Evolutionary conservation across 2,888 invertebrate genomes (phyloP), one percentile per base, ranked within the genome.

Genomic region (Watsonalla cultraria): DNA sequence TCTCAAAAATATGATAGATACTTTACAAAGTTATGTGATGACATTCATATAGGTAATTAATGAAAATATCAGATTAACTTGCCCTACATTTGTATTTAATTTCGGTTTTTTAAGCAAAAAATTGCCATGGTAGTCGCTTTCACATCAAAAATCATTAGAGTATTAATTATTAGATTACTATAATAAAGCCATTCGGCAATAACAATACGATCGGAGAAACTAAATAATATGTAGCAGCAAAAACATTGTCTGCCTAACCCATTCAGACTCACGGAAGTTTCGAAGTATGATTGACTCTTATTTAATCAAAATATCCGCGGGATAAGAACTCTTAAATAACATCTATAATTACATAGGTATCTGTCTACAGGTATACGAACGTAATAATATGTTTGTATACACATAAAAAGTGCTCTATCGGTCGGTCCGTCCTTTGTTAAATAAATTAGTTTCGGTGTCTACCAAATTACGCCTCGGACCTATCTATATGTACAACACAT

Each of bases 381-480:
- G 48, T 63, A 76, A 79, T 80, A 82, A 85, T 84, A 79, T 87
- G 78, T 87, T 88, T 87, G 86, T 88, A 85, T 80, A 85, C 76
- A 71, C 70, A 88, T 84, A 90, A 90, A 90, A 90, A 90, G 76
- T 82, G 81, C 70, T 85, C 83, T 89, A 88, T 87, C 88, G 80
- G 84, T 83, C 86, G 86, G 86, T 72, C 84, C 78, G 80, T 84
- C 88, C 89, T 91, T 91, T 91, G 91, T 91, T 87, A 90, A 90
- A 89, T 90, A 91, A 91, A 91, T 91, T 91, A 90, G 91, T 85
- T 90, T 90, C 91, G 91, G 91, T 91, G 88, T 91, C 91, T 91
- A 91, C 91, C 90, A 91, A 90, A 91, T 91, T 91, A 91, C 91
- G 91, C 91, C 80, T 84, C 80, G 55, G 76, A 86, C 84, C 85